Evolutionary conservation across 92 coral and sea anemone species (phyloP).

Genomic region (Zoanthus solanderi): DNA sequence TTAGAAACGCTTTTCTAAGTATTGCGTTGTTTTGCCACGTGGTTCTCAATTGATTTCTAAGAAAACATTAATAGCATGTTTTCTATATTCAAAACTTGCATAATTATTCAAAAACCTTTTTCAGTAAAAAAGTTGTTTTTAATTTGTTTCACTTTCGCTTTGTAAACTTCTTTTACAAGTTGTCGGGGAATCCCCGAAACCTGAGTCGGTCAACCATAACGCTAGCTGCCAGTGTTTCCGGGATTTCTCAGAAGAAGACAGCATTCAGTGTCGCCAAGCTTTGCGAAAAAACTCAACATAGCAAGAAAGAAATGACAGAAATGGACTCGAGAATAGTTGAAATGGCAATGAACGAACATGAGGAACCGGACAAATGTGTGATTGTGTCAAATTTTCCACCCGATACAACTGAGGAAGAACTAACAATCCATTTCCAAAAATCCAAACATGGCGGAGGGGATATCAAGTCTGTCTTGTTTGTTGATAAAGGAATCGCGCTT

Average conservation of each 20-base stretch:
- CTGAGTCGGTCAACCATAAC: not conserved
- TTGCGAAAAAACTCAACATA: not conserved
- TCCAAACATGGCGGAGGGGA: slow-evolving; percentile 74
- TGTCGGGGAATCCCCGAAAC: slow-evolving; percentile 21
- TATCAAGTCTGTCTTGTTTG: slow-evolving; percentile 1
- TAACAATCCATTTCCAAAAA: slow-evolving; percentile 60
- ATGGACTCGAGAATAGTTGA: not conserved
- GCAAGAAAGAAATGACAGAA: not conserved
- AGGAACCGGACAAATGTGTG: slow-evolving; percentile 40
- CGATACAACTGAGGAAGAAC: slow-evolving; percentile 10
- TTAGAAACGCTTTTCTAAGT: too few relatives aligned
- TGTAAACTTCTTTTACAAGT: not conserved
- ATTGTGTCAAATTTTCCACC: slow-evolving; percentile 60
- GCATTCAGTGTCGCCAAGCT: not conserved
- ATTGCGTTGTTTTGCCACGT: too few relatives aligned
- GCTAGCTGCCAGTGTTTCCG: not conserved
- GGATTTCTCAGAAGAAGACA: not conserved
- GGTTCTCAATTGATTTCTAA: too few relatives aligned
- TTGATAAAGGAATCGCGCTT: slow-evolving; percentile 32
- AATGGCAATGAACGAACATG: not conserved
- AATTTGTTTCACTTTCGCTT: not conserved
- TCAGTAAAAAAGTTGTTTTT: too few relatives aligned
- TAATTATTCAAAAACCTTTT: too few relatives aligned
- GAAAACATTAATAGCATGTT: too few relatives aligned
- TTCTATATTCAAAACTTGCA: too few relatives aligned